phyloP scores from a whole-genome alignment of 2,113 vertebrate species.

The Odobenus rosmarus region DNA sequence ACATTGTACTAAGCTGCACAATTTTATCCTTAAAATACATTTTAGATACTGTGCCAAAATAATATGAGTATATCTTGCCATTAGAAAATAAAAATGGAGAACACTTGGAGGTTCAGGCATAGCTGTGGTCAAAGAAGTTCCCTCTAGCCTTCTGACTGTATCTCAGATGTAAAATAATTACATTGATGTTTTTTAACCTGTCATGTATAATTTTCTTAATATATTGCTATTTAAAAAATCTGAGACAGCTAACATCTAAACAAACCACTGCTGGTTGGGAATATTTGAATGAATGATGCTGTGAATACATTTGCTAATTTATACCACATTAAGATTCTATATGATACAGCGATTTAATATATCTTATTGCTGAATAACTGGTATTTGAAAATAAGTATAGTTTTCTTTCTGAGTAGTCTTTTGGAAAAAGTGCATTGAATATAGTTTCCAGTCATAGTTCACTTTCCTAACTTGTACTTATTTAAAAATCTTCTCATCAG shows the following conservation, averaged over 20 bases:
- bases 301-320: constrained; percentile 23
- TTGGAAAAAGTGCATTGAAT: constrained; percentile 9
- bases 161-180: not conserved
- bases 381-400: constrained; percentile 49
- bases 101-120: not conserved
- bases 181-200: not conserved
- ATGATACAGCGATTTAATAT: constrained; percentile 2
- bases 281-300: constrained; percentile 21
- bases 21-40: constrained; percentile 38
- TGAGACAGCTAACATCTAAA: constrained; percentile 44
- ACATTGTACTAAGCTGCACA: not conserved
- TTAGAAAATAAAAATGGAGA: not conserved
- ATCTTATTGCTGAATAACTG: not conserved
- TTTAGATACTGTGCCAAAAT: not conserved
- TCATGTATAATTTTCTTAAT: not conserved
- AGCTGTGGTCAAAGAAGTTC: not conserved
- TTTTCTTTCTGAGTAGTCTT: constrained; percentile 46
- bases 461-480: not conserved
- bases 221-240: constrained; percentile 42
- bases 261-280: constrained; percentile 11
- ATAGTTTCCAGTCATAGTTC: not conserved
- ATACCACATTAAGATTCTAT: constrained; percentile 23
- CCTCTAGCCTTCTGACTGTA: not conserved
- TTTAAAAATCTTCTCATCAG: not conserved
- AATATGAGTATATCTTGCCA: not conserved